Evolutionary conservation across 2,113 vertebrate genomes (phyloP).

Genomic region (Platysternon megacephalum): DNA sequence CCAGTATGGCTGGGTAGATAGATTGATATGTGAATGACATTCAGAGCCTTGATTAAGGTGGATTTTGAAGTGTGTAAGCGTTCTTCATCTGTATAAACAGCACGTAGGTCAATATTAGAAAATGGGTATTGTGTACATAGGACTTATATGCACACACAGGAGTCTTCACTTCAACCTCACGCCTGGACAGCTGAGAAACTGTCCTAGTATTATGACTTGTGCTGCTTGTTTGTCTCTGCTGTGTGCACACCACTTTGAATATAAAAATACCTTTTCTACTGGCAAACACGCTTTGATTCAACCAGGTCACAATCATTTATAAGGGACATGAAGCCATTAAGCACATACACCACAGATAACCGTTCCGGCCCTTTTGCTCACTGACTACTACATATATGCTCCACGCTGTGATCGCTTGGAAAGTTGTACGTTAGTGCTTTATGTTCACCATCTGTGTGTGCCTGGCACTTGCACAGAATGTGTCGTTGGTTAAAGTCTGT

Average conservation of each 20-base stretch:
- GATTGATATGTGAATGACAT: neutral
- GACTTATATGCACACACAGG: neutral
- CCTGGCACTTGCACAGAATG: slow-evolving; percentile 36
- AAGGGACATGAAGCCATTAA: neutral
- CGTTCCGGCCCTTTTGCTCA: neutral
- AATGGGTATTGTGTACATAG: neutral
- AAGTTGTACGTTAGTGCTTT: slow-evolving; percentile 56
- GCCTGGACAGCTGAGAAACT: neutral
- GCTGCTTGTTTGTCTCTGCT: neutral
- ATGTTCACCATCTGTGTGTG: neutral
- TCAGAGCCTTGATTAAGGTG: neutral
- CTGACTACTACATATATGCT: neutral
- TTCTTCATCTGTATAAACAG: neutral
- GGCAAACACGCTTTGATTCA: slow-evolving; percentile 35
- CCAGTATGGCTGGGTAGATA: neutral
- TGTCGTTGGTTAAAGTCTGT: slow-evolving; percentile 58
- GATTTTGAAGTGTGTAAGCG: neutral
- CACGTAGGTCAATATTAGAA: neutral
- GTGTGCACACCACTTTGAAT: slow-evolving; percentile 25
- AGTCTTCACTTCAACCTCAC: neutral
- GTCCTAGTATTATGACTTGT: neutral
- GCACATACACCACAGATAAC: neutral
- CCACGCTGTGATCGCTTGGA: neutral
- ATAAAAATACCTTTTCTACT: slow-evolving; percentile 32
- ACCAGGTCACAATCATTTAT: neutral